These are phyloP conservation scores for Caenorhabditis zanzibari DNA, from an alignment of 2,888 invertebrate genomes.

Conservation along the genomic window DNA sequence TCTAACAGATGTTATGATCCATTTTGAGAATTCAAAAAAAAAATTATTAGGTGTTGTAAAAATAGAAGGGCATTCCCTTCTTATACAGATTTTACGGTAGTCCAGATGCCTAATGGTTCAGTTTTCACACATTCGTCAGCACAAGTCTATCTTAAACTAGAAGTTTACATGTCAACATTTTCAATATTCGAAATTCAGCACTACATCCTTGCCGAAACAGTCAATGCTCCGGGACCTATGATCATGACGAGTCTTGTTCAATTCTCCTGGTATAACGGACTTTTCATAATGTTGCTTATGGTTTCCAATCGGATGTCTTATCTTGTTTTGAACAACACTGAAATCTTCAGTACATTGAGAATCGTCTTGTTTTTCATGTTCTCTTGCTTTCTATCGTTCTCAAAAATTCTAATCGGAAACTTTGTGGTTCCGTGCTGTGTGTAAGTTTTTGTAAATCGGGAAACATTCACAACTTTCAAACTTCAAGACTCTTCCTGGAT, in stretches of 20 bases:
- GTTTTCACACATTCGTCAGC: too few relatives aligned
- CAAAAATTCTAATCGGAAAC: neutral
- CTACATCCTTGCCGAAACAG: conserved; percentile 37
- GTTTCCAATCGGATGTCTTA: neutral
- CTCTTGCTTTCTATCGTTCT: neutral
- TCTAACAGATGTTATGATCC: too few relatives aligned
- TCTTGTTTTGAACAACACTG: conserved; percentile 14
- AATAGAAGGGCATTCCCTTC: too few relatives aligned
- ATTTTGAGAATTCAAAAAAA: too few relatives aligned
- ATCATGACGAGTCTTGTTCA: conserved; percentile 6
- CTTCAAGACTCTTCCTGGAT: conserved; percentile 20
- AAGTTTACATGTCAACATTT: too few relatives aligned
- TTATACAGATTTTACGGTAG: too few relatives aligned
- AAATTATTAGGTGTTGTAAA: too few relatives aligned
- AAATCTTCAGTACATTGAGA: conserved; percentile 4
- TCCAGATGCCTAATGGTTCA: too few relatives aligned
- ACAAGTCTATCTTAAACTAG: too few relatives aligned
- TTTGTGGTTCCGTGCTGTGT: conserved; percentile 43
- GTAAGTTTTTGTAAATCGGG: neutral
- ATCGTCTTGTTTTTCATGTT: neutral
- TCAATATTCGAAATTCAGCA: neutral
- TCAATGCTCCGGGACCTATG: neutral
- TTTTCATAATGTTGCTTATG: conserved; percentile 33
- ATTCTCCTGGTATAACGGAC: conserved; percentile 47
- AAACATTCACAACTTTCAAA: neutral